phyloP scores from a whole-genome alignment of 1,140 invertebrate species.

The Odontomachus brunneus region DNA sequence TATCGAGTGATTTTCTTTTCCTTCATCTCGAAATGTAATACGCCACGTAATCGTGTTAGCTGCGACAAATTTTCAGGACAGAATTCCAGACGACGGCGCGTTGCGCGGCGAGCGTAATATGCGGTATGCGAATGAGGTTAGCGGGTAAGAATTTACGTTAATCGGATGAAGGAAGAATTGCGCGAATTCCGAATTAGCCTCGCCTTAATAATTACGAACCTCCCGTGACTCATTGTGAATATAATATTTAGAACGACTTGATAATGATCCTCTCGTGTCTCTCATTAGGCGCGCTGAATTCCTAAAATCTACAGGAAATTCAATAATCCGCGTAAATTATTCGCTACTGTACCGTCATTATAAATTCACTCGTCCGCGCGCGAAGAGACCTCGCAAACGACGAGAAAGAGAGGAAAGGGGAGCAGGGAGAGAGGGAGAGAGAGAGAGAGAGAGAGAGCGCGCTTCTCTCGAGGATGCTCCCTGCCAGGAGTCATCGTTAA shows the following conservation, averaged over 20 bases:
- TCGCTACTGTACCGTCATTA: background rate
- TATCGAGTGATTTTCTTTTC: background rate
- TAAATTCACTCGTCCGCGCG: conserved; percentile 19
- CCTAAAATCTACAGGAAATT: conserved; percentile 21
- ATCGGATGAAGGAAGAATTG: background rate
- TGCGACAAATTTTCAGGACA: background rate
- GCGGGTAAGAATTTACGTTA: conserved; percentile 3
- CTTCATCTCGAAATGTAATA: background rate
- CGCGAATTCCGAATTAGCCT: conserved; percentile 3
- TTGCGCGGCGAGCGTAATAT: background rate
- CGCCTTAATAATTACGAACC: conserved; percentile 20
- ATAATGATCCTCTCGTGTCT: background rate
- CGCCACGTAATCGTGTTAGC: background rate
- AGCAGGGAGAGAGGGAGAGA: too few species aligned
- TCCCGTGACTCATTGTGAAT: conserved; percentile 2
- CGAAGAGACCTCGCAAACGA: conserved; percentile 61
- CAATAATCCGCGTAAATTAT: conserved; percentile 34
- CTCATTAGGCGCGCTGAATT: conserved; percentile 6
- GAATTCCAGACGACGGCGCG: background rate
- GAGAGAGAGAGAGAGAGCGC: background rate
- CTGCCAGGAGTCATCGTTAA: conserved; percentile 16
- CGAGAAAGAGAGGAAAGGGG: background rate
- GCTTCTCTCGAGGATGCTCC: conserved; percentile 46
- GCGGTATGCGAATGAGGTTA: conserved; percentile 15
- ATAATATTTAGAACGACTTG: conserved; percentile 2